Evolutionary conservation across 2,888 invertebrate species (phyloP).

Genomic region (Limenitis camilla): DNA sequence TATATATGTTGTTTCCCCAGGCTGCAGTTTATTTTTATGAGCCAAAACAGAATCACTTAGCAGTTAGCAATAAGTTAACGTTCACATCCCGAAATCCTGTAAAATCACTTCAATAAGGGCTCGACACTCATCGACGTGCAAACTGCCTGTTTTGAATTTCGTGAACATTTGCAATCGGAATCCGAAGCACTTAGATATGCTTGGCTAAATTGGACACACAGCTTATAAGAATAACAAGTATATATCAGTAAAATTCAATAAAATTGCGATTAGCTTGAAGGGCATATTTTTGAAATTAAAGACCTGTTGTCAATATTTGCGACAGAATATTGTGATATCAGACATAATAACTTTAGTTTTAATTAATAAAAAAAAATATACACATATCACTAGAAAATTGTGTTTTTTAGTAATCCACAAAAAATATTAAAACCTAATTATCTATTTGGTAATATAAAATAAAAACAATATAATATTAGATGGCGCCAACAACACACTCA

Average conservation of each 20-base stretch:
- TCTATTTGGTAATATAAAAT: too few species aligned
- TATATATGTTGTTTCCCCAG: background rate
- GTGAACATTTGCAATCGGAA: constrained; percentile 60
- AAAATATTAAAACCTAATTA: too few species aligned
- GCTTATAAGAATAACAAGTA: constrained; percentile 2
- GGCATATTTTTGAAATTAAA: too few species aligned
- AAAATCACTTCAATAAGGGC: constrained; percentile 57
- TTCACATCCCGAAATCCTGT: constrained; percentile 32
- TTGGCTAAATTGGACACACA: constrained; percentile 43
- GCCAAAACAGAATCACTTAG: constrained; percentile 3
- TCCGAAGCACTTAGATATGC: constrained; percentile 64
- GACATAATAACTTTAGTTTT: too few species aligned
- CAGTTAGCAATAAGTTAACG: constrained; percentile 12
- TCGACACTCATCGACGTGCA: constrained; percentile 51
- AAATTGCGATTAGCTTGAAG: too few species aligned
- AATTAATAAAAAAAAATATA: too few species aligned
- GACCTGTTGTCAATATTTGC: too few species aligned
- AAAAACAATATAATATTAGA: too few species aligned
- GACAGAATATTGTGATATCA: too few species aligned
- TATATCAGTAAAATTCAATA: background rate
- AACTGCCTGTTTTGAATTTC: constrained; percentile 70
- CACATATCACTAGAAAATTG: too few species aligned
- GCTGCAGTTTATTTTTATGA: constrained; percentile 2
- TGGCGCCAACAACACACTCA: too few species aligned
- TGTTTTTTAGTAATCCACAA: too few species aligned